phyloP scores from a whole-genome alignment of 2,797 vertebrate genomes.

The Xiphorhynchus erythropygius region DNA sequence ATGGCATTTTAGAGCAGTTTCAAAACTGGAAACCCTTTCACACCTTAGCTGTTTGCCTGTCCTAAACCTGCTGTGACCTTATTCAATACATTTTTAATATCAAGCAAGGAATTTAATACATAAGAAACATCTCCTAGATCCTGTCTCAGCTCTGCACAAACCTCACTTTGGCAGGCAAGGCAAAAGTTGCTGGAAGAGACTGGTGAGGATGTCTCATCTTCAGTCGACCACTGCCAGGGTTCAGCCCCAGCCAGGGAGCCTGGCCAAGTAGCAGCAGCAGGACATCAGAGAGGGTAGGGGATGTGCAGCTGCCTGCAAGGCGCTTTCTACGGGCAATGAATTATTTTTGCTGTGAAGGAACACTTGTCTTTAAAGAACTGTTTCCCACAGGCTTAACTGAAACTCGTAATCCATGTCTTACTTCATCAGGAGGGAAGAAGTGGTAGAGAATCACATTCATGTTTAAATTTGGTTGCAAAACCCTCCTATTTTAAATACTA shows the following conservation, averaged over 20 bases:
- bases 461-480: background rate
- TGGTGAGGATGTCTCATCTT: background rate
- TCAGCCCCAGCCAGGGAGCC: background rate
- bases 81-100: background rate
- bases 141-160: background rate
- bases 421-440: background rate
- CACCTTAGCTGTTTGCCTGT: background rate
- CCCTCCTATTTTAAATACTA: background rate
- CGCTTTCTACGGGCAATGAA: background rate
- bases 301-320: background rate
- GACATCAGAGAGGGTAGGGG: background rate
- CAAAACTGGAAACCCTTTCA: background rate
- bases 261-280: background rate
- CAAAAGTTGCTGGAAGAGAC: background rate
- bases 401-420: background rate
- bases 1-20: background rate
- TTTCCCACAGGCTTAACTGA: background rate
- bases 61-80: background rate
- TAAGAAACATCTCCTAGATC: background rate
- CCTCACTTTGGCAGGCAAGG: background rate
- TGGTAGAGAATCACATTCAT: background rate
- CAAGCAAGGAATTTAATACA: background rate
- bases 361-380: background rate
- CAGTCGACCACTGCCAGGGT: rapidly evolving
- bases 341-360: background rate